Evolutionary conservation across 1,140 invertebrate species (phyloP).

Genomic region (Solenopsis invicta): DNA sequence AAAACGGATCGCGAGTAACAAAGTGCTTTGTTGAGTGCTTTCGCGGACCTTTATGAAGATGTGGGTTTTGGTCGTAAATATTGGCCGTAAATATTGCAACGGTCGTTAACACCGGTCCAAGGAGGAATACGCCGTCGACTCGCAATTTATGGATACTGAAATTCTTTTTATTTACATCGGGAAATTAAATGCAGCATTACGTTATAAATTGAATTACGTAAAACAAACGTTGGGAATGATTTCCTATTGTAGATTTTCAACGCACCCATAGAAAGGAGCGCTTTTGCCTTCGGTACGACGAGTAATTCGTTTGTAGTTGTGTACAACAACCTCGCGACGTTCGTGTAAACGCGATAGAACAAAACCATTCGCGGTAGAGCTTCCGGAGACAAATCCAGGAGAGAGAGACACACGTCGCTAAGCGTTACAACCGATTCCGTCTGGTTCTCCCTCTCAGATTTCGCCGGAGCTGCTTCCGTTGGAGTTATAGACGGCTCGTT

Average conservation of each 20-base stretch:
- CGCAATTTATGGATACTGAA: background rate
- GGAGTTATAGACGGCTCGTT: background rate
- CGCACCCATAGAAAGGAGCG: background rate
- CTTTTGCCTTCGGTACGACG: background rate
- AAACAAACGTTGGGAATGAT: background rate
- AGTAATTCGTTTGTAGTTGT: conserved; percentile 15
- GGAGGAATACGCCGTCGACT: background rate
- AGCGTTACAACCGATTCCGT: background rate
- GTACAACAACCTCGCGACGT: background rate
- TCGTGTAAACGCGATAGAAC: conserved; percentile 8
- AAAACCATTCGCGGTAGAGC: background rate
- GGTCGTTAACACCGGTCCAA: background rate
- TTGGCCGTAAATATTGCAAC: background rate
- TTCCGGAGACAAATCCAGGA: conserved; percentile 13
- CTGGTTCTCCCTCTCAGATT: background rate
- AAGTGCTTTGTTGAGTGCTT: background rate
- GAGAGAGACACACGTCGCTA: background rate
- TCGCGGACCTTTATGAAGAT: conserved; percentile 17
- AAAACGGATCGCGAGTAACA: conserved; percentile 1
- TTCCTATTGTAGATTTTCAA: background rate
- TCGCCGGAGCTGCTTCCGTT: background rate
- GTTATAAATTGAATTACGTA: background rate
- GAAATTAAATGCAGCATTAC: background rate
- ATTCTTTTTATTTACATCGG: background rate
- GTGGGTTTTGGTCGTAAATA: conserved; percentile 17